Conservation (phyloP, 2,888 invertebrate genomes). For the Stenotaenia linearis region DNA sequence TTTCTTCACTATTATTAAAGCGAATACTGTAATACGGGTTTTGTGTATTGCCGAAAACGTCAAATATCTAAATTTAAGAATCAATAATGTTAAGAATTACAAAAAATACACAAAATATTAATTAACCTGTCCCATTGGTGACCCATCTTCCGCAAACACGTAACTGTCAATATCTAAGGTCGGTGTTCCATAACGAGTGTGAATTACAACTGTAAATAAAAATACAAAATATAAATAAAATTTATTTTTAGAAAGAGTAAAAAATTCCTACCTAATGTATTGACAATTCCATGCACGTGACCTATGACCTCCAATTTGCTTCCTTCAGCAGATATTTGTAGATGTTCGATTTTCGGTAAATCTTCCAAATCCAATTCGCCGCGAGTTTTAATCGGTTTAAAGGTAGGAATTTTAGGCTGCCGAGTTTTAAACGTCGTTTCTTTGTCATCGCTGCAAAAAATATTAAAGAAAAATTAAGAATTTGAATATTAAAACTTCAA, state of each 20-base stretch:
- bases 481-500: not conserved
- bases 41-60: constrained; percentile 81
- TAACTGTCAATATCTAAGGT: constrained; percentile 81
- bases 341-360: constrained; percentile 73
- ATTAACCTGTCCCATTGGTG: not conserved
- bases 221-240: constrained; percentile 28
- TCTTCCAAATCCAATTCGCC: constrained; percentile 62
- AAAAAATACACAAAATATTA: not conserved
- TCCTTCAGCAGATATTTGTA: constrained; percentile 70
- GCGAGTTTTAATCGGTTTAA: not conserved
- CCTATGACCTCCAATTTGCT: constrained; percentile 70
- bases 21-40: constrained; percentile 85
- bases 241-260: not conserved
- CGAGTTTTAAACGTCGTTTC: not conserved
- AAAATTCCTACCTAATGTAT: constrained; percentile 52
- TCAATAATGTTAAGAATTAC: not conserved
- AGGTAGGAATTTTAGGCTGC: not conserved
- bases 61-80: constrained; percentile 58
- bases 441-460: not conserved
- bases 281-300: constrained; percentile 63
- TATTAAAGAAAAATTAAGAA: not conserved
- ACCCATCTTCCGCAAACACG: constrained; percentile 72
- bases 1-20: constrained; percentile 75
- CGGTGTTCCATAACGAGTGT: constrained; percentile 64
- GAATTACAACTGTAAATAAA: constrained; percentile 63